These are phyloP conservation scores for Falco punctatus DNA, from an alignment of 2,113 vertebrate species.

Conservation along the genomic window DNA sequence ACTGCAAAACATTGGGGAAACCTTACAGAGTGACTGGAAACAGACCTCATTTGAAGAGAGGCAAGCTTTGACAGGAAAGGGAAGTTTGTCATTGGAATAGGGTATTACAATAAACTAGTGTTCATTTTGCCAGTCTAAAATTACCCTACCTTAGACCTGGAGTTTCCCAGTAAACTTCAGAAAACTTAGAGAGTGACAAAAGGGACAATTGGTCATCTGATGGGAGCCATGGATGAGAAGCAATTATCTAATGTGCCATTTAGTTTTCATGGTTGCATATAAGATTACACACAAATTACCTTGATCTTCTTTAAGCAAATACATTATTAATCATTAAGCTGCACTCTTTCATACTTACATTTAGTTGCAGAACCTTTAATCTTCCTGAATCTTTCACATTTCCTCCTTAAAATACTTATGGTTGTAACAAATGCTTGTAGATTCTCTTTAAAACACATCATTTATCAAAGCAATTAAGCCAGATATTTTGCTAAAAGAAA, in stretches of 20 bases:
- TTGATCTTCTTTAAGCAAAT: neutral
- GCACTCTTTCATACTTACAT: neutral
- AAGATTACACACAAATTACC: neutral
- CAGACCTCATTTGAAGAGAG: neutral
- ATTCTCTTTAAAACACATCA: neutral
- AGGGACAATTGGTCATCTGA: neutral
- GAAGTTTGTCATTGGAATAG: neutral
- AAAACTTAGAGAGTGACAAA: neutral
- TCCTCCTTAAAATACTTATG: neutral
- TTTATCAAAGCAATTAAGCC: slow-evolving; percentile 11
- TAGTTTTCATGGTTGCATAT: neutral
- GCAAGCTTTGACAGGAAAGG: neutral
- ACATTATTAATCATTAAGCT: neutral
- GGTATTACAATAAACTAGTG: neutral
- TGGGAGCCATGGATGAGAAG: neutral
- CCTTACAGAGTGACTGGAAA: neutral
- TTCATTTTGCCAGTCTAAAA: neutral
- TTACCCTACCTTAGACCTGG: neutral
- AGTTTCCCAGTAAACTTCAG: neutral
- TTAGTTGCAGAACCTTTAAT: neutral
- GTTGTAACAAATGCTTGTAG: neutral
- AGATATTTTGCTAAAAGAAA: neutral
- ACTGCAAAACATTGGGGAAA: neutral
- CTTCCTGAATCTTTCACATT: neutral
- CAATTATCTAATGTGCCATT: neutral